phyloP scores from a whole-genome alignment of 2,888 invertebrate genomes.

The Idaea dimidiata region DNA sequence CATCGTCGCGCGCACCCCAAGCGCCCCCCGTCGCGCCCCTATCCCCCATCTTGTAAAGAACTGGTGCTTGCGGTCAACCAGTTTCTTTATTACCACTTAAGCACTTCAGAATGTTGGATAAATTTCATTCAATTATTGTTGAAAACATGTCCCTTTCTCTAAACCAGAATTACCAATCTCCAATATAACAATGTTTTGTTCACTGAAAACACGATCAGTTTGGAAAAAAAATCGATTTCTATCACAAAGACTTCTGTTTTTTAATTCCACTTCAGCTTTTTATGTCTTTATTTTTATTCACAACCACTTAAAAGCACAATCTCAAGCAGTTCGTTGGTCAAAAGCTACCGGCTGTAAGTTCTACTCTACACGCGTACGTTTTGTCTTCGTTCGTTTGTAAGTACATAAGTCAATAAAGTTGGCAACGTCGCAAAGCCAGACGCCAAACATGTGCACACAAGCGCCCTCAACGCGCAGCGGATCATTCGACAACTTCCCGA shows the following conservation, averaged over 20 bases:
- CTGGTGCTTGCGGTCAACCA: conserved; percentile 67
- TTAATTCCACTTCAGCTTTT: conserved; percentile 50
- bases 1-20: conserved; percentile 81
- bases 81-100: conserved; percentile 64
- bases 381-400: conserved; percentile 75
- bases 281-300: conserved; percentile 32
- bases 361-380: conserved; percentile 77
- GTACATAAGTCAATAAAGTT: conserved; percentile 78
- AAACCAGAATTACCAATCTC: conserved; percentile 31
- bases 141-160: conserved; percentile 59
- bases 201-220: conserved; percentile 44
- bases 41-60: conserved; percentile 71
- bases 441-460: conserved; percentile 77
- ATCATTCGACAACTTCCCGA: conserved; percentile 59
- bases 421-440: conserved; percentile 80
- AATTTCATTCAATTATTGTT: conserved; percentile 40
- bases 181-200: conserved; percentile 29
- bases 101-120: conserved; percentile 50
- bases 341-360: conserved; percentile 77
- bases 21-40: conserved; percentile 79
- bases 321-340: conserved; percentile 50
- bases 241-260: conserved; percentile 65
- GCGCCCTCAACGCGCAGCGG: conserved; percentile 82
- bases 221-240: conserved; percentile 45
- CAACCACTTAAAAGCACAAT: conserved; percentile 45